A percentile compares a stretch with the other conserved stretches of the same genome.
Conservation (phyloP, 1,140 invertebrate genomes). For the Bombus superbus region DNA sequence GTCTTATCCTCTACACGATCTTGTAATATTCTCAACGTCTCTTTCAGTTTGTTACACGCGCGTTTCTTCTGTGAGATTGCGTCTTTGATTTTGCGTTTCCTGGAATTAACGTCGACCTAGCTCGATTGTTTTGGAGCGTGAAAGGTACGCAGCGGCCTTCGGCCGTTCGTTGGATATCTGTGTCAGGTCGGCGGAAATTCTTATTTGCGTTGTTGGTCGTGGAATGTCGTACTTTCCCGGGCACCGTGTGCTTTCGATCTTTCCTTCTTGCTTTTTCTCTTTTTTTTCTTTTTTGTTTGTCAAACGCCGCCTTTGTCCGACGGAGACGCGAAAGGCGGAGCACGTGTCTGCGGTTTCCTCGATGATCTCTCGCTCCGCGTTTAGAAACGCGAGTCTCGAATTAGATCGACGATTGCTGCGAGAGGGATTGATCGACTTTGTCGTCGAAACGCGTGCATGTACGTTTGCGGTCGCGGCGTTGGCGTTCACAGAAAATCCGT, state of each 20-base stretch:
- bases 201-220: conserved; percentile 27
- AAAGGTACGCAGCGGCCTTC: conserved; percentile 53
- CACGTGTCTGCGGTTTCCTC: not conserved
- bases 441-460: not conserved
- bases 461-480: not conserved
- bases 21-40: not conserved
- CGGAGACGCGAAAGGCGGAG: not conserved
- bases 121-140: conserved; percentile 53
- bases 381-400: not conserved
- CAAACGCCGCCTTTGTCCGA: not conserved
- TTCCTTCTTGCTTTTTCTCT: no score
- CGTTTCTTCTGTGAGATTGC: not conserved
- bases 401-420: not conserved
- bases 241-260: conserved; percentile 6
- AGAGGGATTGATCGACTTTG: not conserved
- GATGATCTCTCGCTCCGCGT: not conserved
- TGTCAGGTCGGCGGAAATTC: conserved; percentile 44
- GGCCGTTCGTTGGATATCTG: conserved; percentile 39
- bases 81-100: conserved; percentile 7
- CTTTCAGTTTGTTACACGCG: not conserved
- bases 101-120: conserved; percentile 13
- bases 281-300: not conserved
- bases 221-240: conserved; percentile 29
- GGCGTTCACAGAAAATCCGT: not conserved
- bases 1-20: not conserved